phyloP scores from a whole-genome alignment of 1,140 invertebrate species.

The Drosophila oshimai region DNA sequence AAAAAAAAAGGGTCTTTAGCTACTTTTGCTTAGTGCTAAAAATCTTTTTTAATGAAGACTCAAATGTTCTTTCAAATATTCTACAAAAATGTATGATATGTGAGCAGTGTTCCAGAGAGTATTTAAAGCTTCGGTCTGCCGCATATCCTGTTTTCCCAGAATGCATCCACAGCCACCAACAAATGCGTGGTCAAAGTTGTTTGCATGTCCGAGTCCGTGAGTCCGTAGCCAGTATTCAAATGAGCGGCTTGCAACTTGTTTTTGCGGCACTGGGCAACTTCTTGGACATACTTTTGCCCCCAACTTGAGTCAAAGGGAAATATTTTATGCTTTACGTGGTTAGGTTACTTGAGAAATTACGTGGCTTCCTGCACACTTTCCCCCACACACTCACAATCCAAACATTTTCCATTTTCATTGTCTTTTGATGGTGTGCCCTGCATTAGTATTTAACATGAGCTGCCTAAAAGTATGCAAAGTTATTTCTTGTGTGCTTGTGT shows the following conservation, averaged over 20 bases:
- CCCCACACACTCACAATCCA: too few species aligned
- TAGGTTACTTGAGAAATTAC: conserved; percentile 79
- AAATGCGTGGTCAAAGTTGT: conserved; percentile 79
- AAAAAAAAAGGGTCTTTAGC: too few species aligned
- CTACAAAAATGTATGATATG: too few species aligned
- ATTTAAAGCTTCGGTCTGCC: background rate
- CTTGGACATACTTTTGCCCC: conserved; percentile 73
- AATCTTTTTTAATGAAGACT: too few species aligned
- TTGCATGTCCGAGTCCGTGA: conserved; percentile 31
- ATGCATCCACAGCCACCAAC: conserved; percentile 37
- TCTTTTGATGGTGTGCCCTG: conserved; percentile 48
- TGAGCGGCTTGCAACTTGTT: conserved; percentile 66
- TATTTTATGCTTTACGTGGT: conserved; percentile 81
- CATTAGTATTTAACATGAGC: conserved; percentile 74
- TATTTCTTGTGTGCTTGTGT: conserved; percentile 69
- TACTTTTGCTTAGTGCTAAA: too few species aligned
- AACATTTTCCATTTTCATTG: conserved; percentile 22
- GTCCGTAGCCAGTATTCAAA: conserved; percentile 62
- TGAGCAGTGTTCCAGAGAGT: too few species aligned
- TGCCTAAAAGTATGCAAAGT: conserved; percentile 77
- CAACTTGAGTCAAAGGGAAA: conserved; percentile 57
- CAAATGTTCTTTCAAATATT: too few species aligned
- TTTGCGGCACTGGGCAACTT: conserved; percentile 63
- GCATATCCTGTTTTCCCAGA: background rate
- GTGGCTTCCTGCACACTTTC: conserved; percentile 42